Percentiles rank a stretch among this genome's conserved stretches.
Conservation (phyloP, 2,888 invertebrate species). For the Ectemnius cavifrons region DNA sequence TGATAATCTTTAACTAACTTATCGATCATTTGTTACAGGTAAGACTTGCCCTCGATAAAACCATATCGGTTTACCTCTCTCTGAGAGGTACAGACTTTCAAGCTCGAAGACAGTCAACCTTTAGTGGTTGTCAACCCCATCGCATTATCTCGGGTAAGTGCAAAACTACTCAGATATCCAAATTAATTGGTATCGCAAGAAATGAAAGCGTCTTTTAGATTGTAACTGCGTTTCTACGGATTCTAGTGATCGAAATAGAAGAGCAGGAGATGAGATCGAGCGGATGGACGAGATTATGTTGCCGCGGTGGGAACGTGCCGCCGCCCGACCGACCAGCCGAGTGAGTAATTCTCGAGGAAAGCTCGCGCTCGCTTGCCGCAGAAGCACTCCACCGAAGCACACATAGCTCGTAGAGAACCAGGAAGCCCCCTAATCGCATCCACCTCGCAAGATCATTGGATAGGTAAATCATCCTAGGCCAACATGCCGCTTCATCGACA, state of each 20-base stretch:
- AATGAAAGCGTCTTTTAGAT: no score
- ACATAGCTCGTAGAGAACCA: conserved; percentile 52
- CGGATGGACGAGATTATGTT: conserved; percentile 69
- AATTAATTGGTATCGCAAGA: no score
- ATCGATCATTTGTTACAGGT: conserved; percentile 60
- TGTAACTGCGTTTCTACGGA: no score
- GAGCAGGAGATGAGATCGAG: conserved; percentile 63
- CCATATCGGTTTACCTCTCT: conserved; percentile 70
- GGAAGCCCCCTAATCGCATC: conserved; percentile 38
- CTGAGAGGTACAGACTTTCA: conserved; percentile 67
- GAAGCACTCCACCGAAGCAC: conserved; percentile 31
- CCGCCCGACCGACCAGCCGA: conserved; percentile 68
- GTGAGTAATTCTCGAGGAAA: conserved; percentile 63
- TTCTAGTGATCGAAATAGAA: conserved; percentile 68
- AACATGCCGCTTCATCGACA: no score
- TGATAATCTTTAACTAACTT: background rate
- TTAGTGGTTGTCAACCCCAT: conserved; percentile 69
- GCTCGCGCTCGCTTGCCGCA: conserved; percentile 28
- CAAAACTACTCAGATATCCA: background rate
- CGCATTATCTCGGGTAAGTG: conserved; percentile 68
- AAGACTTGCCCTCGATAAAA: conserved; percentile 70
- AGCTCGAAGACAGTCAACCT: conserved; percentile 69
- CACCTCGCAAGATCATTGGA: conserved; percentile 34
- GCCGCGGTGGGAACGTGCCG: conserved; percentile 60
- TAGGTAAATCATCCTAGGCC: no score